Percentiles rank a stretch among this genome's conserved stretches.
Evolutionary conservation across 1,140 invertebrate species (phyloP).

Genomic region (Eubasilissa regina): DNA sequence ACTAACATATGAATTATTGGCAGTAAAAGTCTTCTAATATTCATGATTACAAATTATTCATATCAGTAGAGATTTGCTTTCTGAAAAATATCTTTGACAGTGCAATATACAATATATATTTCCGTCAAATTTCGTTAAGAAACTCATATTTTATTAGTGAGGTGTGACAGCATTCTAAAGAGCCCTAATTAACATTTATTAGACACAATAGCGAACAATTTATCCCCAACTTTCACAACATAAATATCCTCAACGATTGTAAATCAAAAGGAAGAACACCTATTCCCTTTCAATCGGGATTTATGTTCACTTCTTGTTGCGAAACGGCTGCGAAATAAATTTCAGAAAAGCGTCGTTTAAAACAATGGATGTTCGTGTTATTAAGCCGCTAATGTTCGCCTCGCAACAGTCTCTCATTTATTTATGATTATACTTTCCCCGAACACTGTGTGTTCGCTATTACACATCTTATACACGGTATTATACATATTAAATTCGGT

Average conservation of each 20-base stretch:
- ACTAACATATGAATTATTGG: too few relatives aligned
- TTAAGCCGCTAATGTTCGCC: slow-evolving; percentile 44
- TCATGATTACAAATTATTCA: too few relatives aligned
- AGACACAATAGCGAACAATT: slow-evolving; percentile 4
- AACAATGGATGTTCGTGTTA: slow-evolving; percentile 47
- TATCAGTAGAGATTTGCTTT: too few relatives aligned
- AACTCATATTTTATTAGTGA: too few relatives aligned
- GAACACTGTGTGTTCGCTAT: not conserved
- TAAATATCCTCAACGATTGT: slow-evolving; percentile 29
- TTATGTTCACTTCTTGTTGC: slow-evolving; percentile 40
- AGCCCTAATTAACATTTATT: not conserved
- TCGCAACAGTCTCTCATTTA: slow-evolving; percentile 41
- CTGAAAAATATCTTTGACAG: too few relatives aligned
- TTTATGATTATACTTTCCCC: slow-evolving; percentile 49
- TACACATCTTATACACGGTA: not conserved
- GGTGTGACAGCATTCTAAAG: too few relatives aligned
- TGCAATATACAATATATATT: too few relatives aligned
- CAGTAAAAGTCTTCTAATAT: too few relatives aligned
- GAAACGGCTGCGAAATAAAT: slow-evolving; percentile 36
- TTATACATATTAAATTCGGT: slow-evolving; percentile 20
- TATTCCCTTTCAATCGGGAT: slow-evolving; percentile 37
- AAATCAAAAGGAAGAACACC: slow-evolving; percentile 40
- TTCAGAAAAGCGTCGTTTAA: slow-evolving; percentile 38
- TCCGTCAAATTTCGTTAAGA: too few relatives aligned
- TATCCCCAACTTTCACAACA: slow-evolving; percentile 12